Evolutionary conservation across 1,140 invertebrate species (phyloP).

Genomic region (Pseudachorutes palmiensis): DNA sequence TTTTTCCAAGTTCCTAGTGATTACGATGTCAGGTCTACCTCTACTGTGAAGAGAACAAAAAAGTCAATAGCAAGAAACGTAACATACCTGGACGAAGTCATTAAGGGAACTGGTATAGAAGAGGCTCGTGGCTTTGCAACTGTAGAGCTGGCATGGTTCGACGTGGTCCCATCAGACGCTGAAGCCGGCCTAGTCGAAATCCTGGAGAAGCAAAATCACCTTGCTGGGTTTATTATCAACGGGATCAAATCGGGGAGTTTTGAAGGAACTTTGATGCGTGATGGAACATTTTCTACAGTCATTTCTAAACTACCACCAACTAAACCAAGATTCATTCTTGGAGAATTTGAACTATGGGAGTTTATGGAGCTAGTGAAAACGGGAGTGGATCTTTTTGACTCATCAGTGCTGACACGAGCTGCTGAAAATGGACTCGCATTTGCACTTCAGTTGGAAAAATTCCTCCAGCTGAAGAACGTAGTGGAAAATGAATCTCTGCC

Average conservation of each 20-base stretch:
- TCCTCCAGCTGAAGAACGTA: not conserved
- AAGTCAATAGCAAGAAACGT: conserved; percentile 41
- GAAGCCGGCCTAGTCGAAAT: conserved; percentile 28
- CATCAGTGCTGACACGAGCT: conserved; percentile 45
- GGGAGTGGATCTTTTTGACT: conserved; percentile 50
- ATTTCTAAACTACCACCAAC: conserved; percentile 43
- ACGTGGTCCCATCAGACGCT: conserved; percentile 45
- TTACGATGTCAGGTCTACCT: conserved; percentile 43
- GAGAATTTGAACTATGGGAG: conserved; percentile 42
- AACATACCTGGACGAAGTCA: conserved; percentile 19
- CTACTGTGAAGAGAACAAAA: conserved; percentile 43
- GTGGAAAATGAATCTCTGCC: not conserved
- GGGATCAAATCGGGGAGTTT: conserved; percentile 40
- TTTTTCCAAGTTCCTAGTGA: conserved; percentile 46
- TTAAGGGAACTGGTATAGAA: conserved; percentile 29
- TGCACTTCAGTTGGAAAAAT: conserved; percentile 17
- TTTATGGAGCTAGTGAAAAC: conserved; percentile 43
- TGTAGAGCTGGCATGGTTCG: conserved; percentile 42
- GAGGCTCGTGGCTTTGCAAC: conserved; percentile 25
- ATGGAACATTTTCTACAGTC: conserved; percentile 38
- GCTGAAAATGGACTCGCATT: conserved; percentile 45
- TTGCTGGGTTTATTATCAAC: conserved; percentile 45
- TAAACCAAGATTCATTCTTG: conserved; percentile 45
- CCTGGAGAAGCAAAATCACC: conserved; percentile 29
- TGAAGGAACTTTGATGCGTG: conserved; percentile 40